These are phyloP conservation scores for Labrus mixtus DNA, from an alignment of 2,113 vertebrate species.

Conservation along the genomic window DNA sequence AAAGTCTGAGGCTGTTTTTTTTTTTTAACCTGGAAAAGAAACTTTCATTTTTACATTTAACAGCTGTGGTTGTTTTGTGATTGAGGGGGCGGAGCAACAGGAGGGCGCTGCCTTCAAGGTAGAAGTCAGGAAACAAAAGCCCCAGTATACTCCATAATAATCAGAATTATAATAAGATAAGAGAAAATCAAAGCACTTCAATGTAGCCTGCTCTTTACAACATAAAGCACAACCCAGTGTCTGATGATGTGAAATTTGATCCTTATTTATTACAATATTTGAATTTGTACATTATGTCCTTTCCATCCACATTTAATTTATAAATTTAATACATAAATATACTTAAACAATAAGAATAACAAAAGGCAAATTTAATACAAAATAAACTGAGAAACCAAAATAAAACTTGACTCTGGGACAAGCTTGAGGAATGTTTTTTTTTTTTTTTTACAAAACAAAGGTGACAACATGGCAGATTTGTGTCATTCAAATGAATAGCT, in stretches of 20 bases:
- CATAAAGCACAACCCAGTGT: slow-evolving; percentile 10
- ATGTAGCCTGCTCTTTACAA: neutral
- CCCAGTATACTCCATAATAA: no score
- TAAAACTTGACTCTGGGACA: slow-evolving; percentile 49
- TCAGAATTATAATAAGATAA: neutral
- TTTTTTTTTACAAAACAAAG: slow-evolving; percentile 35
- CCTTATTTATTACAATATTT: slow-evolving; percentile 75
- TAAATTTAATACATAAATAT: slow-evolving; percentile 76
- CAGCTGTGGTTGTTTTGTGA: no score
- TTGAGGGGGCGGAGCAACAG: neutral
- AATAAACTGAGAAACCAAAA: slow-evolving; percentile 49
- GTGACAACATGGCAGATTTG: slow-evolving; percentile 33
- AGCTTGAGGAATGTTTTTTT: slow-evolving; percentile 59
- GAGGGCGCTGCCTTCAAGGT: neutral
- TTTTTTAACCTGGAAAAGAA: neutral
- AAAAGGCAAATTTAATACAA: slow-evolving; percentile 60
- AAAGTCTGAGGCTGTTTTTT: slow-evolving; percentile 10
- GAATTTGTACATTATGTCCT: slow-evolving; percentile 63
- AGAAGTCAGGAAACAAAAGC: neutral
- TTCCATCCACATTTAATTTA: slow-evolving; percentile 49
- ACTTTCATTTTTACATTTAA: no score
- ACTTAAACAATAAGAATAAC: slow-evolving; percentile 61
- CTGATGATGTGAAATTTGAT: slow-evolving; percentile 41
- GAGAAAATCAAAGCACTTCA: no score
- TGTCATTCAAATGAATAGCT: neutral